Evolutionary conservation across 2,888 invertebrate species (phyloP), one percentile per base, ranked within the genome.

Genomic region (Seladonia tumulorum): DNA sequence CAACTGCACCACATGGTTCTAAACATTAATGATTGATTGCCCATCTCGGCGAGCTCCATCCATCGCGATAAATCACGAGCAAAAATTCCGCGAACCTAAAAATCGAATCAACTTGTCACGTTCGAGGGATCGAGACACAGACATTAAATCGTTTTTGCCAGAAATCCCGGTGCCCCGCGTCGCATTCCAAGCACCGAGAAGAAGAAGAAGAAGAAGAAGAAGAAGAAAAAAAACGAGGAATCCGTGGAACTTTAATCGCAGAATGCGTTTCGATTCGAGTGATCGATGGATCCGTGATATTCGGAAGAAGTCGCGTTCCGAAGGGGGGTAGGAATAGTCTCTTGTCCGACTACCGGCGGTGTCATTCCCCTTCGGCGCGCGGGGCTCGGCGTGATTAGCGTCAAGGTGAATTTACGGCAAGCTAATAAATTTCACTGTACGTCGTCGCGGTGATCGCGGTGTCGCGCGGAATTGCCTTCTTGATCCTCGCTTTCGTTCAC

Each of bases 341-440:
- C 7, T 16, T 29, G 39, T 76, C 57, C 4, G 70, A 60, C 39
- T 49, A 63, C 16, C 25, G 25, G 63, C 72, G 16, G 49, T 73
- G 68, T 74, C 78, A 25, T 68, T 82, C 68, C 63, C 35, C 42
- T 29, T 29, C 29, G 63, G 60, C 14, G 60, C 14, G 25, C 25
- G 25, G 25, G 39, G 16, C 47, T 35, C 47, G 39, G 5, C 70
- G 76, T 75, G 77, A 87, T 83, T 81, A 80, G 80, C 35, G 80
- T 74, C 78, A 79, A 49, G 76, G 68, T 47, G 78, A 86, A 83
- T 83, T 83, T 45, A 83, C 35, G 47, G 78, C 60, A 70, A 57
- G 70, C 49, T 77, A 71, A 76, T 86, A 79, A 80, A 83, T 87
- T 82, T 71, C 74, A 66, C 66, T 39, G 75, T 72, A 76, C 57